A percentile compares a stretch with the other conserved stretches of the same genome.
phyloP scores from a whole-genome alignment of 2,888 invertebrate genomes.

The Phyllotreta cruciferae region DNA sequence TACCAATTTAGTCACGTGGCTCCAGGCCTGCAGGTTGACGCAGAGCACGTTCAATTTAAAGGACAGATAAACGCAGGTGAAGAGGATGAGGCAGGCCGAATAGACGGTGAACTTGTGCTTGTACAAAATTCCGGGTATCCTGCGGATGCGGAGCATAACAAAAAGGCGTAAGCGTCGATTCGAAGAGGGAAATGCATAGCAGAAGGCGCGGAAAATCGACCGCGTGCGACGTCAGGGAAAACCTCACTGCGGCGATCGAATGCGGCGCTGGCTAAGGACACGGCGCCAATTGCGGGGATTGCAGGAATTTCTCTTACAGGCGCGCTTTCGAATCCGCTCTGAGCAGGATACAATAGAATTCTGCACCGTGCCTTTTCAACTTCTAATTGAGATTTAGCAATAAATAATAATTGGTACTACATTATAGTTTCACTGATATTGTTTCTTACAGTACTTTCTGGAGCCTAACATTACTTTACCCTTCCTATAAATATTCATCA shows the following conservation, averaged over 20 bases:
- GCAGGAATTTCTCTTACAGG: not conserved
- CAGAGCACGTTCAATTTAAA: slow-evolving; percentile 68
- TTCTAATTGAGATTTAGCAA: too few species aligned
- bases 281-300: not conserved
- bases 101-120: slow-evolving; percentile 53
- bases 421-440: too few species aligned
- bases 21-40: slow-evolving; percentile 65
- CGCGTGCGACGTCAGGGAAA: slow-evolving; percentile 6
- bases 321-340: not conserved
- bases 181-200: slow-evolving; percentile 19
- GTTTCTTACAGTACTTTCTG: too few species aligned
- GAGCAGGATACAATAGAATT: not conserved
- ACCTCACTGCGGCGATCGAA: slow-evolving; percentile 20
- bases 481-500: too few species aligned
- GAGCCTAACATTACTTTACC: too few species aligned
- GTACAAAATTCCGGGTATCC: slow-evolving; percentile 55
- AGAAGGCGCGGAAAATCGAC: slow-evolving; percentile 18
- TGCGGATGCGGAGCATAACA: slow-evolving; percentile 44
- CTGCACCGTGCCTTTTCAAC: too few species aligned
- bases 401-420: too few species aligned
- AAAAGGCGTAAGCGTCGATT: slow-evolving; percentile 4
- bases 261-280: not conserved
- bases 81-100: slow-evolving; percentile 53
- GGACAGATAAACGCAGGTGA: slow-evolving; percentile 61
- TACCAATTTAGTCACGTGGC: slow-evolving; percentile 66